Percentiles rank a stretch among this genome's conserved stretches.
phyloP scores from a whole-genome alignment of 2,113 vertebrate genomes.

The Turdus rufiventris region DNA sequence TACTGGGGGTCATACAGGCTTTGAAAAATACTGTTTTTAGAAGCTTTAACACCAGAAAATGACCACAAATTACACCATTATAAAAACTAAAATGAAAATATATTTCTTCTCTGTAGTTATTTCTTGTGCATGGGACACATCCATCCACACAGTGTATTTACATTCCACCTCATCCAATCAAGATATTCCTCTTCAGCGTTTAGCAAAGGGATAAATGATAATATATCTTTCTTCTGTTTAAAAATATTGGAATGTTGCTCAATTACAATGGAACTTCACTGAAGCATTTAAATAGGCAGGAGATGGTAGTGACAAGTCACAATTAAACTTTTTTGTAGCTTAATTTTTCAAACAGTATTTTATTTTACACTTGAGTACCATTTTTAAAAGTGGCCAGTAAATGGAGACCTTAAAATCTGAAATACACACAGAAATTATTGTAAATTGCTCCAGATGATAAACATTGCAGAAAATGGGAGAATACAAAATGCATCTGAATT shows the following conservation, averaged over 20 bases:
- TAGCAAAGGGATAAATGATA: neutral
- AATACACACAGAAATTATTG: neutral
- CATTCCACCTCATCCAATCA: neutral
- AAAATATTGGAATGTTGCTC: neutral
- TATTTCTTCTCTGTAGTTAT: neutral
- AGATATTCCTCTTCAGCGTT: neutral
- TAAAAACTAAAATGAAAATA: neutral
- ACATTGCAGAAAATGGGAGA: neutral
- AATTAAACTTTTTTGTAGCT: neutral
- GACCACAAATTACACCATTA: neutral
- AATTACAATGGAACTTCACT: neutral
- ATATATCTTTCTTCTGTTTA: neutral
- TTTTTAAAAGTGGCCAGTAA: neutral
- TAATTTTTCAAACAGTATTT: neutral
- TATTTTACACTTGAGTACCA: neutral
- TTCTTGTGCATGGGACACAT: neutral
- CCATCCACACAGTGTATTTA: neutral
- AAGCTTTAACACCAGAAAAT: neutral
- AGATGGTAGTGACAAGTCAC: neutral
- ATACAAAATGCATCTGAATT: neutral
- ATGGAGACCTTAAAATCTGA: neutral
- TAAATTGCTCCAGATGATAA: neutral
- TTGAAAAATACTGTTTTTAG: neutral
- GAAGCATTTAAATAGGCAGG: neutral
- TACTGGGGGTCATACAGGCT: neutral